These are phyloP conservation scores for Crotalus helleri DNA, from an alignment of 2,113 vertebrate genomes.

Conservation along the genomic window DNA sequence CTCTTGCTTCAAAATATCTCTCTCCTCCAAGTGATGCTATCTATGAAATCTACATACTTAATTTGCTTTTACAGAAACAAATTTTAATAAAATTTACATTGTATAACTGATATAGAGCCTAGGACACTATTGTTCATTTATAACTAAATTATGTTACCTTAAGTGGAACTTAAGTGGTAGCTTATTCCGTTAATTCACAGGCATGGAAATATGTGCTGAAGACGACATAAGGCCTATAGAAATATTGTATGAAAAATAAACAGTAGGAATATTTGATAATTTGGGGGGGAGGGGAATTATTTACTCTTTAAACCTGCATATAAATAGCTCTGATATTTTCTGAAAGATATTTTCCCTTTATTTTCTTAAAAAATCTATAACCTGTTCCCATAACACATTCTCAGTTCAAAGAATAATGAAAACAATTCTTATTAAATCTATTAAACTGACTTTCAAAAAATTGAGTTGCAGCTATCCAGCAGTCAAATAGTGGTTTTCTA, in stretches of 20 bases:
- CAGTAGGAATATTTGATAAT: neutral
- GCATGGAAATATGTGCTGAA: neutral
- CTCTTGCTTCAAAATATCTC: conserved; percentile 41
- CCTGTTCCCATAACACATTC: neutral
- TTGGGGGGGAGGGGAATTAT: neutral
- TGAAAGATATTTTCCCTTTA: neutral
- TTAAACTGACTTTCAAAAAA: neutral
- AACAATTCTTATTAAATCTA: neutral
- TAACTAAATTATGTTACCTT: neutral
- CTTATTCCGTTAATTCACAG: neutral
- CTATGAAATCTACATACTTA: conserved; percentile 35
- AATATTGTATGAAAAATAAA: neutral
- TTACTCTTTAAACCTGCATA: neutral
- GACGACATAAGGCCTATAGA: neutral
- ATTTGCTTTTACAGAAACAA: conserved; percentile 37
- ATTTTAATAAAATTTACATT: conserved; percentile 5
- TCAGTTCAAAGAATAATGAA: too few species aligned
- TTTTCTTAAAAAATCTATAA: neutral
- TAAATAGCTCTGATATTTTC: neutral
- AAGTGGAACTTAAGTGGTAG: neutral
- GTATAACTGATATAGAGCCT: conserved; percentile 34
- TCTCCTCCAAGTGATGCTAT: conserved; percentile 41
- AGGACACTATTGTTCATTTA: neutral
- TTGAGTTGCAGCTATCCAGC: neutral
- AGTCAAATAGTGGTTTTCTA: neutral